Conservation (phyloP, 2,113 vertebrate species). For the Centropus unirufus region DNA sequence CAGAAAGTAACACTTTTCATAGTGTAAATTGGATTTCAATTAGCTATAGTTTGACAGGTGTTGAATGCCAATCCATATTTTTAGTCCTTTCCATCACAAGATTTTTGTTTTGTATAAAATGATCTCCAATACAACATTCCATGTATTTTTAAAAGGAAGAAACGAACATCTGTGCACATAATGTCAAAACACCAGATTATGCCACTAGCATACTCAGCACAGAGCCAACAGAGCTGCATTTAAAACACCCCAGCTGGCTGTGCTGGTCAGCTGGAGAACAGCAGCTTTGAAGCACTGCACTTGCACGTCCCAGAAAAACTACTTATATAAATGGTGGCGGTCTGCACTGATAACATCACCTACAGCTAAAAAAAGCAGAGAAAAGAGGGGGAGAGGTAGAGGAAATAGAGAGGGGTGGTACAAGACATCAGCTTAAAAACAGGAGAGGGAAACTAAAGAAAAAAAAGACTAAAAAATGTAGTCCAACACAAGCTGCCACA, state of each 20-base stretch:
- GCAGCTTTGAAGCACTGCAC: background rate
- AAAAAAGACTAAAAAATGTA: background rate
- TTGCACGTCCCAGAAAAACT: background rate
- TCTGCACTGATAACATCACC: background rate
- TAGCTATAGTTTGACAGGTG: background rate
- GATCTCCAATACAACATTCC: background rate
- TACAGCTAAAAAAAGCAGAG: background rate
- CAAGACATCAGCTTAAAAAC: background rate
- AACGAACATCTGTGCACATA: conserved; percentile 15
- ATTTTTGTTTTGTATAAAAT: background rate
- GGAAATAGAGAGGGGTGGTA: background rate
- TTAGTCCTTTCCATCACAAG: background rate
- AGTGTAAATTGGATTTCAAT: background rate
- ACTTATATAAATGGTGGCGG: background rate
- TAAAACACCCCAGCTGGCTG: conserved; percentile 7
- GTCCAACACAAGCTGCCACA: background rate
- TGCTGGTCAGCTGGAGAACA: background rate
- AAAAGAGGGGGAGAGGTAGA: background rate
- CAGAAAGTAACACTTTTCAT: background rate
- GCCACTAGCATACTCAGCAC: background rate
- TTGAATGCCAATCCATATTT: background rate
- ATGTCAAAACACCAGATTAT: conserved; percentile 9
- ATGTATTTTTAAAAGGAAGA: background rate
- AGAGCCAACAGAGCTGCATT: conserved; percentile 2
- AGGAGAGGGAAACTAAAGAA: background rate